These are phyloP conservation scores for Eudasyphora cyanicolor DNA, from an alignment of 2,888 invertebrate genomes.

Conservation along the genomic window DNA sequence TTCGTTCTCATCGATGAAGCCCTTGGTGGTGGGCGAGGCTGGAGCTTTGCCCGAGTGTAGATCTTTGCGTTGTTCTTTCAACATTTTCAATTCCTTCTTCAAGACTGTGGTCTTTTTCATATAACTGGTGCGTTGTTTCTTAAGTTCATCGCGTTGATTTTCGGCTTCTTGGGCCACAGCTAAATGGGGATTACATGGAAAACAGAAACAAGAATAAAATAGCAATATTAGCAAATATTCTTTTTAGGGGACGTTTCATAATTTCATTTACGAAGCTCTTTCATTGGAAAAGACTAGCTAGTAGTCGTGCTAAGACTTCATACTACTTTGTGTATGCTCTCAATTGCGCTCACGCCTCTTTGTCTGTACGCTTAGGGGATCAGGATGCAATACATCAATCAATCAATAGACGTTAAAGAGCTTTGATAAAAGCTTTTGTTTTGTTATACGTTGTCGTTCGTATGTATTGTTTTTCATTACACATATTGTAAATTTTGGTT, in stretches of 20 bases:
- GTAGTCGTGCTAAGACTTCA: slow-evolving; percentile 50
- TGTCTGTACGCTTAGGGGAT: slow-evolving; percentile 1
- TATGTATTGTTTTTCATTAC: background rate
- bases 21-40: slow-evolving; percentile 88
- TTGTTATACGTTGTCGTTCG: background rate
- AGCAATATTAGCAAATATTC: slow-evolving; percentile 71
- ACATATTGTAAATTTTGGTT: background rate
- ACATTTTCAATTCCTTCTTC: slow-evolving; percentile 88
- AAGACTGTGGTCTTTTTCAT: slow-evolving; percentile 87
- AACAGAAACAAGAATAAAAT: slow-evolving; percentile 72
- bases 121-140: slow-evolving; percentile 91
- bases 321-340: slow-evolving; percentile 65
- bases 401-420: slow-evolving; percentile 17
- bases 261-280: slow-evolving; percentile 65
- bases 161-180: slow-evolving; percentile 91
- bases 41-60: slow-evolving; percentile 82
- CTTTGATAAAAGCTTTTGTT: slow-evolving; percentile 7
- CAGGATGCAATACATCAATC: slow-evolving; percentile 21
- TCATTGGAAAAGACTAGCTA: slow-evolving; percentile 30
- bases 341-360: slow-evolving; percentile 13
- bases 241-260: slow-evolving; percentile 66
- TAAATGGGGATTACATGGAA: slow-evolving; percentile 69
- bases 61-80: slow-evolving; percentile 89
- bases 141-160: slow-evolving; percentile 89
- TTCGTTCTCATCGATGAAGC: slow-evolving; percentile 90